phyloP scores from a whole-genome alignment of 2,113 vertebrate genomes.

The Emberiza fucata region DNA sequence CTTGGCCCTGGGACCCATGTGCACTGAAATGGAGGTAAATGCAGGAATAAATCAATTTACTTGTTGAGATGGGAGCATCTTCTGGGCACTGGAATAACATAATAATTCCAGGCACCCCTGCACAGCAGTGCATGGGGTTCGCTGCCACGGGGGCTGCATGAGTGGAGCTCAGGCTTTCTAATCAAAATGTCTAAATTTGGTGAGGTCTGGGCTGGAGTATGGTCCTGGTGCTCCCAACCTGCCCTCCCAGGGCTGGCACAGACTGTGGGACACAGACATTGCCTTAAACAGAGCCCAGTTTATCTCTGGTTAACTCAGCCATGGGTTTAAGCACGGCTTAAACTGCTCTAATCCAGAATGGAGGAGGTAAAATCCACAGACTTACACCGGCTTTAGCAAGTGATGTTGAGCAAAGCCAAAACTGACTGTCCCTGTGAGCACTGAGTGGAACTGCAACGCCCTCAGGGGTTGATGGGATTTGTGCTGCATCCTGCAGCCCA shows the following conservation, averaged over 20 bases:
- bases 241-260: background rate
- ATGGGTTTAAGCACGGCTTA: background rate
- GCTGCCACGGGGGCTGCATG: fast-evolving
- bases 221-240: background rate
- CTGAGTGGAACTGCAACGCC: background rate
- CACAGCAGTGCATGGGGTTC: background rate
- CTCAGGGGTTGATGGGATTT: background rate
- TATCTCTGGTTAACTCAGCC: conserved; percentile 5
- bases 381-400: background rate
- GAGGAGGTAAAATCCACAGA: background rate
- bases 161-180: background rate
- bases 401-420: background rate
- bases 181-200: background rate
- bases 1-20: too few relatives aligned
- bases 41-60: background rate
- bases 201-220: background rate
- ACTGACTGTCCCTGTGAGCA: background rate
- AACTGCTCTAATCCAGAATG: background rate
- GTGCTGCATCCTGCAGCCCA: background rate
- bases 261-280: fast-evolving
- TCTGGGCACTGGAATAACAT: too few relatives aligned
- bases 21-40: background rate
- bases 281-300: background rate
- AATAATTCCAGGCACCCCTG: background rate
- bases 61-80: fast-evolving